phyloP scores from a whole-genome alignment of 2,888 invertebrate genomes.

The Synanthedon tipuliformis region DNA sequence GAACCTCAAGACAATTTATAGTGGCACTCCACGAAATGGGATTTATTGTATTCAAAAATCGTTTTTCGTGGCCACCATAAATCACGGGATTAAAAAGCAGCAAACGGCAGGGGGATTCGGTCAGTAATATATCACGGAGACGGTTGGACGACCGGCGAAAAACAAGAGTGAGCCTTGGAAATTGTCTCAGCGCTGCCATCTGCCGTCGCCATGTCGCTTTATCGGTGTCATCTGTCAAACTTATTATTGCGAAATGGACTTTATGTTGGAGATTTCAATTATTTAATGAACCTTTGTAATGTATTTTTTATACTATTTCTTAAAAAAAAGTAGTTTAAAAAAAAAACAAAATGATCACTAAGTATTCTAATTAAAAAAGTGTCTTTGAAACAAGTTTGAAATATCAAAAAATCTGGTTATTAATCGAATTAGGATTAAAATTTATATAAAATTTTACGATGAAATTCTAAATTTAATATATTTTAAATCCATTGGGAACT shows the following conservation, averaged over 20 bases:
- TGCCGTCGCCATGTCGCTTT: conserved; percentile 9
- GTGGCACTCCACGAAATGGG: conserved; percentile 18
- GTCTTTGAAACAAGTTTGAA: too few species aligned
- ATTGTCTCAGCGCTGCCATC: conserved; percentile 24
- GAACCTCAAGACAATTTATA: conserved; percentile 15
- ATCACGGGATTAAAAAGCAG: conserved; percentile 44
- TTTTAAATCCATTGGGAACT: too few species aligned
- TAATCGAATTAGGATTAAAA: too few species aligned
- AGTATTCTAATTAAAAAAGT: too few species aligned
- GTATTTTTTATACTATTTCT: too few species aligned
- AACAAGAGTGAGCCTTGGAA: conserved; percentile 19
- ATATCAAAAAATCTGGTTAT: too few species aligned
- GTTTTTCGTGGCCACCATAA: conserved; percentile 29
- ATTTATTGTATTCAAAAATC: conserved; percentile 34
- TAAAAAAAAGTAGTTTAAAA: too few species aligned
- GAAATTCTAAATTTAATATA: too few species aligned
- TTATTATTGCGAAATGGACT: not conserved
- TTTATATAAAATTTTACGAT: too few species aligned
- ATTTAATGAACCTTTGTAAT: too few species aligned
- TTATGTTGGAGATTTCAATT: too few species aligned
- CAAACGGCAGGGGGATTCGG: conserved; percentile 28
- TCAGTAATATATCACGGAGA: conserved; percentile 32
- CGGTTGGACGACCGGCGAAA: conserved; percentile 25
- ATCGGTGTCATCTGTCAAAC: not conserved
- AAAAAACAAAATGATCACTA: too few species aligned